Percentiles rank a stretch among this genome's conserved stretches.
These are phyloP conservation scores for Drosophila sturtevanti DNA, from an alignment of 1,140 invertebrate species.

Conservation along the genomic window DNA sequence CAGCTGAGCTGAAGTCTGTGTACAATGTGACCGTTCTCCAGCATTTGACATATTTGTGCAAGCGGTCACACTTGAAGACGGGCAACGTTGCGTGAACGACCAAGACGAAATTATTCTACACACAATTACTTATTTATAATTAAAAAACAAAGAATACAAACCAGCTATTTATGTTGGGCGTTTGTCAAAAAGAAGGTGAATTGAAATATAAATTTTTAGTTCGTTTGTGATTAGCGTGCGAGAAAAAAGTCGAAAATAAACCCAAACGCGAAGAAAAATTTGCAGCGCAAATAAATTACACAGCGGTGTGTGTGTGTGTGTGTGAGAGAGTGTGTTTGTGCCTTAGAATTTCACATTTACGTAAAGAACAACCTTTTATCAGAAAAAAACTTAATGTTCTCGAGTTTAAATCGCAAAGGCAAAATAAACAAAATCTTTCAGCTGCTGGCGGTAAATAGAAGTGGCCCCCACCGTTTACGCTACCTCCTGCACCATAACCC, in stretches of 20 bases:
- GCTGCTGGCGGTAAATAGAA: conserved; percentile 76
- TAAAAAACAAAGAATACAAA: conserved; percentile 18
- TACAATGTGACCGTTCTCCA: not conserved
- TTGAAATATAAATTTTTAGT: conserved; percentile 26
- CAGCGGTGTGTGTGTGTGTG: conserved; percentile 42
- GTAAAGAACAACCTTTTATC: conserved; percentile 68
- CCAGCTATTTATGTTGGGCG: conserved; percentile 55
- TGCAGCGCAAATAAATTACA: conserved; percentile 74
- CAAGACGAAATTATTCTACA: conserved; percentile 57
- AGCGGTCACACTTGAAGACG: conserved; percentile 18
- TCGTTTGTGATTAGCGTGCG: conserved; percentile 20
- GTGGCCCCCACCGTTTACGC: conserved; percentile 7
- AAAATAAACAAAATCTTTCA: conserved; percentile 81
- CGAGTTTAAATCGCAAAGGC: conserved; percentile 73
- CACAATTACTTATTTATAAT: conserved; percentile 70
- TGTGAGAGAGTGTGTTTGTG: conserved; percentile 49
- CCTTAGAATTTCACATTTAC: conserved; percentile 73
- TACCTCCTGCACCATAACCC: conserved; percentile 21
- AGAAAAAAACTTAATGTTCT: conserved; percentile 73
- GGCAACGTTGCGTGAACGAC: conserved; percentile 71
- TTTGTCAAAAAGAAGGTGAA: conserved; percentile 61
- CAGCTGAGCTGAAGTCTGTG: not conserved
- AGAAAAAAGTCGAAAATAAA: conserved; percentile 43
- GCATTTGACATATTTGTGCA: not conserved
- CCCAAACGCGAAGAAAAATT: conserved; percentile 55